phyloP scores from a whole-genome alignment of 2,797 vertebrate species.

The Oreochromis mossambicus region DNA sequence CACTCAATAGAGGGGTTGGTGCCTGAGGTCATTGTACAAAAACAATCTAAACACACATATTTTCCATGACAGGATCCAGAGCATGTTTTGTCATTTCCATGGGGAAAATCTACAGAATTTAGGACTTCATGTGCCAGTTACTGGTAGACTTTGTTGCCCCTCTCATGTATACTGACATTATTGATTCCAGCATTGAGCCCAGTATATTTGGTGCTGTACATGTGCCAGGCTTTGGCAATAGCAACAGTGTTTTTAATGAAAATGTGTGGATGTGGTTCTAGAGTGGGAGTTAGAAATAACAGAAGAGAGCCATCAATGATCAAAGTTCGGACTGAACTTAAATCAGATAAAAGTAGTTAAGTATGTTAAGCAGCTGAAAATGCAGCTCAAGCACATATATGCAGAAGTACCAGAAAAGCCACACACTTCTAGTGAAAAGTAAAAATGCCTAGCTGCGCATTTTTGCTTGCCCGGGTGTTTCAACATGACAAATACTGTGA shows the following conservation, averaged over 20 bases:
- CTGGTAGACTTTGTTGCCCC: background rate
- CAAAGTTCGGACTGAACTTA: background rate
- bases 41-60: background rate
- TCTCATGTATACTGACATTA: fast-evolving
- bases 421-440: background rate
- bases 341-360: background rate
- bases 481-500: background rate
- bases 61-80: background rate
- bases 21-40: background rate
- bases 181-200: background rate
- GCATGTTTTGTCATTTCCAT: background rate
- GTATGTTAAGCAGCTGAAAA: background rate
- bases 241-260: background rate
- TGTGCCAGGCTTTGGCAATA: background rate
- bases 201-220: background rate
- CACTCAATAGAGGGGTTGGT: background rate
- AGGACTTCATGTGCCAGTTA: background rate
- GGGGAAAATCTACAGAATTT: background rate
- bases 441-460: background rate
- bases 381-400: background rate
- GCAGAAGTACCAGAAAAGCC: background rate
- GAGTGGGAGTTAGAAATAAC: background rate
- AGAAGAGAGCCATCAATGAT: background rate
- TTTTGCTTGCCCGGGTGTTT: background rate
- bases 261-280: background rate